Evolutionary conservation across 1,140 invertebrate genomes (phyloP), one percentile per base, ranked within the genome.

Genomic region (Meloidogyne floridensis): DNA sequence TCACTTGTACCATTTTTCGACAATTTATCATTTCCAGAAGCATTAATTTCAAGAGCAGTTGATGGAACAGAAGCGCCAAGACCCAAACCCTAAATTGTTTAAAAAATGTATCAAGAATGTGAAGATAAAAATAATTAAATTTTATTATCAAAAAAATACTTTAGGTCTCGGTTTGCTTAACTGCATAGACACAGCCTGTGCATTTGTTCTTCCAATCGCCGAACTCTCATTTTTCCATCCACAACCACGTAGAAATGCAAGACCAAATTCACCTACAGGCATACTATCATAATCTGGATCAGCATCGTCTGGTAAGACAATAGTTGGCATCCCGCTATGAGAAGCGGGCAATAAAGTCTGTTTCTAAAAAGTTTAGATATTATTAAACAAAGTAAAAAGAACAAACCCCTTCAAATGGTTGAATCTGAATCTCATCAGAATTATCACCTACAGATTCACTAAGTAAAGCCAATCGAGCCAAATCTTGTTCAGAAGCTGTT

Each of bases 191-290:
- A 84, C 83, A 2, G 65, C 83, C 8, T 47, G 72, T 13, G 80
- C 74, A 69, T 84, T 84, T 32, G 83, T 81, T 42, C 72, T 83
- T 18, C 83, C 83, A 56, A 84, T 85, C 15, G 85, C 83, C 20
- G 77, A 79, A 54, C 54, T 2, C 54, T 80, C 83, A 70, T 77
- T 72, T 47, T 85, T 82, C 81, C 80, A 84, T n/a, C 83, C 83
- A 69, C 56, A 79, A 32, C 83, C 83, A 18, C 83, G 83, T 18
- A 84, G 56, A 75, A 84, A 83, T 11, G 83, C 83, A 13, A 75
- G 13, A 3, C 83, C 83, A 54, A 84, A 84, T 43, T 83, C 82
- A 10, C 42, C 73, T 15, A 84, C 74, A 15, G 51, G 74, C 20
- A 83, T 71, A 59, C 65, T 53, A 15, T 72, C 51, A 70, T 84